phyloP scores from a whole-genome alignment of 2,113 vertebrate genomes.

The Aptenodytes patagonicus region DNA sequence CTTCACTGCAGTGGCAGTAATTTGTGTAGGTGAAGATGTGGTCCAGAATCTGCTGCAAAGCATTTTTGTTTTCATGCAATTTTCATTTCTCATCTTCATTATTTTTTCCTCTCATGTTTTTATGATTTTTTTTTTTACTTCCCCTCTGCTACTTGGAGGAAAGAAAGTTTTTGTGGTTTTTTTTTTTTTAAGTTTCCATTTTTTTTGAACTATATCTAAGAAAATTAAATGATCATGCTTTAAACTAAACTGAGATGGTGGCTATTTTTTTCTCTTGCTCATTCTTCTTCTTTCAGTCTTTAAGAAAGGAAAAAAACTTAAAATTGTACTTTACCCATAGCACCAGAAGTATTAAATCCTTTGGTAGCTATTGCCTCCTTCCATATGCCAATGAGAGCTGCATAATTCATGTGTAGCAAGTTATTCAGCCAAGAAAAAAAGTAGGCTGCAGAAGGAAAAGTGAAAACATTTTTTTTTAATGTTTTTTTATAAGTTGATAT shows the following conservation, averaged over 20 bases:
- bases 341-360: constrained; percentile 41
- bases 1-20: not conserved
- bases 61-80: not conserved
- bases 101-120: not conserved
- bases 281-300: not conserved
- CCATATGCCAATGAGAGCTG: constrained; percentile 10
- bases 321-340: not conserved
- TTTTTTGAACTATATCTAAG: not conserved
- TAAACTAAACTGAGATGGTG: constrained; percentile 2
- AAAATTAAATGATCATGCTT: not conserved
- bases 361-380: not conserved
- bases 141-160: not conserved
- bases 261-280: not conserved
- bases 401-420: constrained; percentile 43
- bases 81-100: not conserved
- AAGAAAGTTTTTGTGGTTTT: not conserved
- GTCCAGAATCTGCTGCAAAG: not conserved
- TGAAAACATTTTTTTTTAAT: not conserved
- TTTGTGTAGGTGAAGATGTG: not conserved
- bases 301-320: not conserved
- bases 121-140: not conserved
- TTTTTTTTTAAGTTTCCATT: not conserved
- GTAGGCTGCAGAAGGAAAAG: constrained; percentile 16
- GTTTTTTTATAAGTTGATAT: constrained; percentile 3
- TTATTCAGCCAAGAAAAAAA: constrained; percentile 12